phyloP scores from a whole-genome alignment of 2,113 vertebrate species.

The Phoxinus phoxinus region DNA sequence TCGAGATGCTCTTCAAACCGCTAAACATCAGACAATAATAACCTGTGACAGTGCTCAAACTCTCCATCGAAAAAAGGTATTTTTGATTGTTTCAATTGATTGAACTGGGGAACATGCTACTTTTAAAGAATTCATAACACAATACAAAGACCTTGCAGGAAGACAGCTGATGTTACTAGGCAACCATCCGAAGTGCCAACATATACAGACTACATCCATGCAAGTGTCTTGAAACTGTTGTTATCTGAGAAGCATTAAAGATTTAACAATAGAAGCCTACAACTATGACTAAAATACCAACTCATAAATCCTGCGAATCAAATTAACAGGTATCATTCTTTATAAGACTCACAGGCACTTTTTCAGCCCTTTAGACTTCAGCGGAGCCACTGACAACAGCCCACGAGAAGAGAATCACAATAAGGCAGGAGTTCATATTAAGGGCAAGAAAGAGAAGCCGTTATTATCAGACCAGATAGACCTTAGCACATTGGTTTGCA shows the following conservation, averaged over 20 bases:
- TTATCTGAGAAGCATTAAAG: neutral
- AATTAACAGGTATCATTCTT: slow-evolving; percentile 37
- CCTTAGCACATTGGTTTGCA: slow-evolving; percentile 30
- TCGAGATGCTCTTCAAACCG: slow-evolving; percentile 82
- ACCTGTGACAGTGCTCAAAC: slow-evolving; percentile 77
- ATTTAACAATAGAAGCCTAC: slow-evolving; percentile 1
- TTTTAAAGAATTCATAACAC: slow-evolving; percentile 61
- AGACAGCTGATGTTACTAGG: slow-evolving; percentile 64
- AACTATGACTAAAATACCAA: neutral
- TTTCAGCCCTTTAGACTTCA: slow-evolving; percentile 46
- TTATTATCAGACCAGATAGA: slow-evolving; percentile 34
- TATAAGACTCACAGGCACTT: slow-evolving; percentile 16
- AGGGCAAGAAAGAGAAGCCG: slow-evolving; percentile 44
- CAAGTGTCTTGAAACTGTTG: slow-evolving; percentile 40
- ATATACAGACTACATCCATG: slow-evolving; percentile 47
- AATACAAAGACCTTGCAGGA: slow-evolving; percentile 63
- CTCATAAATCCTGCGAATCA: slow-evolving; percentile 13
- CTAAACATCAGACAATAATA: slow-evolving; percentile 80
- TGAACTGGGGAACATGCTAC: slow-evolving; percentile 59
- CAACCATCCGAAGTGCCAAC: slow-evolving; percentile 58
- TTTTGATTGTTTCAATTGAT: slow-evolving; percentile 71
- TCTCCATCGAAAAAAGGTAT: slow-evolving; percentile 61
- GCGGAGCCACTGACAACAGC: slow-evolving; percentile 30
- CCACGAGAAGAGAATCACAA: slow-evolving; percentile 49
- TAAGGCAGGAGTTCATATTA: slow-evolving; percentile 48